Evolutionary conservation across 64 coral and sea anemone genomes (phyloP).

Genomic region (Porites australiensis): DNA sequence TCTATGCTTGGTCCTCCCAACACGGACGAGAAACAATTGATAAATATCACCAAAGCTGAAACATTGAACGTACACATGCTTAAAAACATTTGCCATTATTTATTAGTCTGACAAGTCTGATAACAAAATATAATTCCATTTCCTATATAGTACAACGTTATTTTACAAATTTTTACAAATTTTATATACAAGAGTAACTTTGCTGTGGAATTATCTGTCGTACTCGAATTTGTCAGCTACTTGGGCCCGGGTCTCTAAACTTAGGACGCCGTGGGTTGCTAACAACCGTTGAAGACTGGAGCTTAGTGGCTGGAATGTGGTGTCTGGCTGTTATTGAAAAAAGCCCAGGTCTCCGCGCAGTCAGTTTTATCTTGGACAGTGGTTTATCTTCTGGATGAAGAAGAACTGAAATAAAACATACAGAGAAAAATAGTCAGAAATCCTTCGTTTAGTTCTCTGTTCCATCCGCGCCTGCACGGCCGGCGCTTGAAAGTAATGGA

Average conservation of each 20-base stretch:
- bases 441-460: too few relatives aligned
- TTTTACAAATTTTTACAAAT: neutral
- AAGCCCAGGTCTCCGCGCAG: conserved; percentile 44
- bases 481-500: too few relatives aligned
- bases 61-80: too few relatives aligned
- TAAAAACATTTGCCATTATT: neutral
- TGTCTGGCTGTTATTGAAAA: conserved; percentile 65
- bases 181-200: neutral
- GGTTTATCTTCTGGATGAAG: conserved; percentile 93
- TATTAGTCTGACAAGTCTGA: neutral
- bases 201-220: neutral
- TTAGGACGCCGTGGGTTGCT: conserved; percentile 8
- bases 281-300: neutral
- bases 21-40: too few relatives aligned
- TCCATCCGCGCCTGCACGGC: too few relatives aligned
- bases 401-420: conserved; percentile 56
- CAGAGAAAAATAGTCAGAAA: neutral
- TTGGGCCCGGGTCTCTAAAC: conserved; percentile 27
- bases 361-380: conserved; percentile 50
- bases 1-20: too few relatives aligned
- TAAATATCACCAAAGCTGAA: too few relatives aligned
- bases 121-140: neutral
- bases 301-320: conserved; percentile 34
- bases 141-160: too few relatives aligned
- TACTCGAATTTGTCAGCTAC: neutral